A percentile compares a stretch with the other conserved stretches of the same genome.
Conservation (phyloP, 2,113 vertebrate genomes). For the Antennarius striatus region DNA sequence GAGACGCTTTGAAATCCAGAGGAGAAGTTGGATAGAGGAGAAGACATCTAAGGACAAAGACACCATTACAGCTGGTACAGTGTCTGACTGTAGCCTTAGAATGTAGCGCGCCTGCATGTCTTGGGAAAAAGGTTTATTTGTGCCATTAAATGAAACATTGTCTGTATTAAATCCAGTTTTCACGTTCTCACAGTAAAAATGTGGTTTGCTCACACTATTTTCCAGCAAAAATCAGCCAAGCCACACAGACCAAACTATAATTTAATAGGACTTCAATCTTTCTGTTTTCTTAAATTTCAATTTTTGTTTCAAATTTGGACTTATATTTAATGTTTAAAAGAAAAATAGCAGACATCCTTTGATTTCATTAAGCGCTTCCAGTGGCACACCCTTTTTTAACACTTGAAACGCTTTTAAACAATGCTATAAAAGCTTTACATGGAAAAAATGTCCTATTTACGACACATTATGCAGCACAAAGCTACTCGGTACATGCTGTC, state of each 20-base stretch:
- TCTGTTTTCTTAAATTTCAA: constrained; percentile 31
- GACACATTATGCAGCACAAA: constrained; percentile 10
- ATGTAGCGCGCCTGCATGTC: constrained; percentile 1
- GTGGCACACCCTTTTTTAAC: constrained; percentile 10
- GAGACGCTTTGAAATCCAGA: constrained; percentile 82
- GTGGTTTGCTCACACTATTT: constrained; percentile 50
- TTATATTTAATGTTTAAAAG: constrained; percentile 8
- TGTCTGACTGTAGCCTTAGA: background rate
- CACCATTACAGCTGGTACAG: constrained; percentile 82
- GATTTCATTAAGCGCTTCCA: background rate
- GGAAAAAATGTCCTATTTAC: constrained; percentile 8
- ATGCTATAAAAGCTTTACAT: constrained; percentile 7
- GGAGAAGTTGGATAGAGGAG: constrained; percentile 76
- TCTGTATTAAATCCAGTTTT: constrained; percentile 35
- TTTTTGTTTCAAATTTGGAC: constrained; percentile 39
- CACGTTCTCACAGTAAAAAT: constrained; percentile 52
- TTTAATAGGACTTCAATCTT: constrained; percentile 48
- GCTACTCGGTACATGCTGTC: constrained; percentile 19
- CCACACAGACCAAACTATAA: constrained; percentile 52
- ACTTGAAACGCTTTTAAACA: background rate
- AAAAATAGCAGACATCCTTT: background rate
- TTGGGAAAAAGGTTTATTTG: background rate
- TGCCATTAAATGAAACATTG: constrained; percentile 28
- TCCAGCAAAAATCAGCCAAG: constrained; percentile 51
- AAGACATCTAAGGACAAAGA: constrained; percentile 78